These are phyloP conservation scores for Phoeniculus purpureus DNA, from an alignment of 2,797 vertebrate genomes.

Conservation along the genomic window DNA sequence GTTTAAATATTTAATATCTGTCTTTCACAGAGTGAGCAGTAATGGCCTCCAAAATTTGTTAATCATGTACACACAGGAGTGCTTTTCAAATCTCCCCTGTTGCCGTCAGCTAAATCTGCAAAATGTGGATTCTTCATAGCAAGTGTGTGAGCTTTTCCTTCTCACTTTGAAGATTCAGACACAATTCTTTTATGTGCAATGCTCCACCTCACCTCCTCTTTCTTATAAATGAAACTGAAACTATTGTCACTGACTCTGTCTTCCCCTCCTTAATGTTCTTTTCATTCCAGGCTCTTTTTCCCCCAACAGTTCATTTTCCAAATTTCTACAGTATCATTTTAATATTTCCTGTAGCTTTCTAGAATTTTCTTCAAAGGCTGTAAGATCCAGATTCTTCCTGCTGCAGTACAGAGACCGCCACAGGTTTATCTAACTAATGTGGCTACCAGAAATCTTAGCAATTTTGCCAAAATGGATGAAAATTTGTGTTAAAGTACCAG, in stretches of 20 bases:
- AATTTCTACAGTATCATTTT: neutral
- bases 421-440: neutral
- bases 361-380: neutral
- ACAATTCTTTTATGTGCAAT: neutral
- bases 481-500: constrained; percentile 2
- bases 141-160: neutral
- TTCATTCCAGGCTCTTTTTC: neutral
- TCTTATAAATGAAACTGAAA: constrained; percentile 20
- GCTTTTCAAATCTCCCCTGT: neutral
- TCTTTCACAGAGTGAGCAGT: neutral
- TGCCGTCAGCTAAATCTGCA: neutral
- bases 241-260: neutral
- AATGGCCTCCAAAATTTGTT: neutral
- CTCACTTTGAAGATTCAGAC: constrained; percentile 1
- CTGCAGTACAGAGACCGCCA: neutral
- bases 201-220: neutral
- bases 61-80: neutral
- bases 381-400: neutral
- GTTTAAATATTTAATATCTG: constrained; percentile 41
- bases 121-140: neutral
- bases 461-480: constrained; percentile 21
- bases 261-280: neutral
- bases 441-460: neutral
- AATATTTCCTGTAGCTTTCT: constrained; percentile 19
- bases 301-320: constrained; percentile 21